Percentiles rank a stretch among this genome's conserved stretches.
These are phyloP conservation scores for Muscicapa striata DNA, from an alignment of 2,797 vertebrate species.

Conservation along the genomic window DNA sequence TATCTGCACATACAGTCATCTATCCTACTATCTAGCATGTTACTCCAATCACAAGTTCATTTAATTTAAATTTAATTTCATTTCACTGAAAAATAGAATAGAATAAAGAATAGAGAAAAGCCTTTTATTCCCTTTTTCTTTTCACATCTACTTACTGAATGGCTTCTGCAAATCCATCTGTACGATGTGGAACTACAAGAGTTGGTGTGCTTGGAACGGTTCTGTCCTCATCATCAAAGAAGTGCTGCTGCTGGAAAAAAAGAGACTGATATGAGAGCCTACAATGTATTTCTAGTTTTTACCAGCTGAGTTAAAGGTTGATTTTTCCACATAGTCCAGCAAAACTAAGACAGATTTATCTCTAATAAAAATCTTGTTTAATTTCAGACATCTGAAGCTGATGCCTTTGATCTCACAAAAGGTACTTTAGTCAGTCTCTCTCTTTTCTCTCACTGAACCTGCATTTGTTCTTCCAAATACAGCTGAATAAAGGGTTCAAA, in stretches of 20 bases:
- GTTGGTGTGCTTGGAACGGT: slow-evolving; percentile 95
- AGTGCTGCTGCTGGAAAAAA: slow-evolving; percentile 84
- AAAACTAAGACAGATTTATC: background rate
- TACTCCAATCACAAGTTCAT: background rate
- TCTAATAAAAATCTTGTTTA: background rate
- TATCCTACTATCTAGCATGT: background rate
- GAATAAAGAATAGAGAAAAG: background rate
- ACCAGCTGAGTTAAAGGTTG: background rate
- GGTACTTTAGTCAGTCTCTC: background rate
- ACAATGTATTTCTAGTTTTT: background rate
- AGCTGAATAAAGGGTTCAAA: background rate
- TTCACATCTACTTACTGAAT: slow-evolving; percentile 86
- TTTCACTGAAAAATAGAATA: background rate
- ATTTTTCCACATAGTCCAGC: background rate
- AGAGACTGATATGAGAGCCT: slow-evolving; percentile 5
- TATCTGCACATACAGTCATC: background rate
- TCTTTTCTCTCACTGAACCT: background rate
- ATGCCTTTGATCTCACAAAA: background rate
- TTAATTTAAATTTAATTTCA: background rate
- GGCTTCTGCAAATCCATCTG: slow-evolving; percentile 92
- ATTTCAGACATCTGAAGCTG: background rate
- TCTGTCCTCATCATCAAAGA: slow-evolving; percentile 94
- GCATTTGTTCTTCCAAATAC: background rate
- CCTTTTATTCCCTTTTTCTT: background rate
- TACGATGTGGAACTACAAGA: slow-evolving; percentile 89